phyloP scores from a whole-genome alignment of 2,113 vertebrate genomes.

The Equus przewalskii region DNA sequence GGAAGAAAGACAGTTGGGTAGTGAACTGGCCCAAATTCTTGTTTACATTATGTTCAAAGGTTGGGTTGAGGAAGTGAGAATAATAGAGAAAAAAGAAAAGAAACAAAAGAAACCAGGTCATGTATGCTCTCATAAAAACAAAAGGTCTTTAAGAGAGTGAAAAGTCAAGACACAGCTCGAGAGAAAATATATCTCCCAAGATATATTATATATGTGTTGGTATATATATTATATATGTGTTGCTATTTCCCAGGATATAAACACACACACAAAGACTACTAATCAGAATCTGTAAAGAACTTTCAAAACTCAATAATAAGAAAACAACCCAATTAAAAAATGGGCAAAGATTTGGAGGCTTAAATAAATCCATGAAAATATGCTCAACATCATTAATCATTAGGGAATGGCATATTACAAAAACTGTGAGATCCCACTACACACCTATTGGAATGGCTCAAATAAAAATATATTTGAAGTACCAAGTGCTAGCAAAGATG shows the following conservation, averaged over 20 bases:
- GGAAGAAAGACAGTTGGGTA: not conserved
- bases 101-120: constrained; percentile 31
- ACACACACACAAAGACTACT: not conserved
- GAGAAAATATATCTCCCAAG: not conserved
- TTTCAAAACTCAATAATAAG: constrained; percentile 2
- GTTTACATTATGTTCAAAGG: constrained; percentile 42
- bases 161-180: not conserved
- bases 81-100: not conserved
- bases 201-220: not conserved
- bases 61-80: constrained; percentile 54
- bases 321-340: constrained; percentile 13
- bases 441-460: not conserved
- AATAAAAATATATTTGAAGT: not conserved
- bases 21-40: not conserved
- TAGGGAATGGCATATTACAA: not conserved
- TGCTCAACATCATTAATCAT: not conserved
- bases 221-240: not conserved
- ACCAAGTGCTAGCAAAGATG: constrained; percentile 8
- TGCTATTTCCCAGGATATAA: not conserved
- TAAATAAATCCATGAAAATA: constrained; percentile 50
- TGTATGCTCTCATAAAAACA: not conserved
- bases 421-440: not conserved
- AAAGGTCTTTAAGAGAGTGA: not conserved
- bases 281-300: not conserved
- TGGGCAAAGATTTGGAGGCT: not conserved